Evolutionary conservation across 2,888 invertebrate species (phyloP).

Genomic region (Dryobotodes eremita): DNA sequence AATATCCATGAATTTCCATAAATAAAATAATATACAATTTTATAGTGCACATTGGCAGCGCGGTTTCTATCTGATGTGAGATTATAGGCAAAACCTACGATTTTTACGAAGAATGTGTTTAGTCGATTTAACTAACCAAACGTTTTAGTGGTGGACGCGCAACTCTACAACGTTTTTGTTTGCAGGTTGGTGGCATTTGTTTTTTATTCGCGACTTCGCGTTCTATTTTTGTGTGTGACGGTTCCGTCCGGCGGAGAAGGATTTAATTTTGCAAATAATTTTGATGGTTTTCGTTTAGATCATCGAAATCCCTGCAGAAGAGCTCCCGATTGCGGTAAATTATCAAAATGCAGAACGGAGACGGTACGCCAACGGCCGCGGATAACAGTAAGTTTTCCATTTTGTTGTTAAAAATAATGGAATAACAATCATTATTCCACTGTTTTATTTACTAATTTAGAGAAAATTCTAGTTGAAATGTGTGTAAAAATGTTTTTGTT

Average conservation of each 20-base stretch:
- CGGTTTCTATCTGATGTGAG: background rate
- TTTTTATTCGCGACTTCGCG: slow-evolving; percentile 90
- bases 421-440: slow-evolving; percentile 80
- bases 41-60: rapidly evolving
- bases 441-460: slow-evolving; percentile 79
- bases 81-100: background rate
- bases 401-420: slow-evolving; percentile 83
- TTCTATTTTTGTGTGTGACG: slow-evolving; percentile 91
- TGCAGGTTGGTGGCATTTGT: slow-evolving; percentile 81
- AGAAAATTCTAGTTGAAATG: slow-evolving; percentile 66
- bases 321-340: slow-evolving; percentile 84
- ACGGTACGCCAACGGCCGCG: slow-evolving; percentile 81
- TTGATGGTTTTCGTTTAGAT: slow-evolving; percentile 85
- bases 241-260: slow-evolving; percentile 85
- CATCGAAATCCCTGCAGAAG: slow-evolving; percentile 76
- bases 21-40: background rate
- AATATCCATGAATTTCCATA: background rate
- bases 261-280: slow-evolving; percentile 84
- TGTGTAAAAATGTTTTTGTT: slow-evolving; percentile 56
- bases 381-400: slow-evolving; percentile 85
- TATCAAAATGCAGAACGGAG: slow-evolving; percentile 89
- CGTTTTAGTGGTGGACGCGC: slow-evolving; percentile 19
- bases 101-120: background rate
- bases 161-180: slow-evolving; percentile 64
- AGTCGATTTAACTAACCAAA: slow-evolving; percentile 32